These are phyloP conservation scores for Apamea crenata DNA, from an alignment of 2,888 invertebrate genomes.

Conservation along the genomic window DNA sequence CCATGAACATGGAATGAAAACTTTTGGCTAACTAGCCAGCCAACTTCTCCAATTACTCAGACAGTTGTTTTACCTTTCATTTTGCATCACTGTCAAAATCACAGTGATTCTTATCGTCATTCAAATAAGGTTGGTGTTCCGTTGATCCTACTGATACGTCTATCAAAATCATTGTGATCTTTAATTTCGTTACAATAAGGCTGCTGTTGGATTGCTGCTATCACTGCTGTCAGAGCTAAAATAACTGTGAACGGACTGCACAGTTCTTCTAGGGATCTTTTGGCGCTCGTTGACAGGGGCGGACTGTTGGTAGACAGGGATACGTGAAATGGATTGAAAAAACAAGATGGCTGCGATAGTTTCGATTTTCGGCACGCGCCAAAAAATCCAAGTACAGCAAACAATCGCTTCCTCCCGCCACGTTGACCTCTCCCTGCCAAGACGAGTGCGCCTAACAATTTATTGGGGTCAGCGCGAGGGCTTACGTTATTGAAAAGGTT, in stretches of 20 bases:
- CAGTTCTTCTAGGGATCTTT: background rate
- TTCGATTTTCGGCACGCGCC: too few species aligned
- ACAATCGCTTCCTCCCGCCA: slow-evolving; percentile 31
- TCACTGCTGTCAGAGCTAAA: background rate
- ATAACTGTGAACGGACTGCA: background rate
- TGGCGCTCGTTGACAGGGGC: background rate
- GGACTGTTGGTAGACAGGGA: background rate
- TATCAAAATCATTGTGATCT: background rate
- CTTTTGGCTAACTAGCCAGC: background rate
- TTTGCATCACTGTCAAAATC: background rate
- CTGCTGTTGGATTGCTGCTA: background rate
- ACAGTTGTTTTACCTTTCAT: background rate
- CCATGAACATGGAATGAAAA: background rate
- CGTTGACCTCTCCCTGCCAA: slow-evolving; percentile 45
- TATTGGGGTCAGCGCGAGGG: slow-evolving; percentile 74
- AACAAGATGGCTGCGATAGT: background rate
- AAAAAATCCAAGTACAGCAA: background rate
- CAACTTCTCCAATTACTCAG: background rate
- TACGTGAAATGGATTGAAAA: background rate
- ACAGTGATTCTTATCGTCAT: background rate
- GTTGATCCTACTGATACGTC: background rate
- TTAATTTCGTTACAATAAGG: background rate
- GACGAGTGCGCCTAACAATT: slow-evolving; percentile 71
- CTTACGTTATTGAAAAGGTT: slow-evolving; percentile 71
- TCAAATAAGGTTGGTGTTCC: background rate